A percentile compares a stretch with the other conserved stretches of the same genome.
Evolutionary conservation across 2,888 invertebrate species (phyloP).

Genomic region (Pegoplata infirma): DNA sequence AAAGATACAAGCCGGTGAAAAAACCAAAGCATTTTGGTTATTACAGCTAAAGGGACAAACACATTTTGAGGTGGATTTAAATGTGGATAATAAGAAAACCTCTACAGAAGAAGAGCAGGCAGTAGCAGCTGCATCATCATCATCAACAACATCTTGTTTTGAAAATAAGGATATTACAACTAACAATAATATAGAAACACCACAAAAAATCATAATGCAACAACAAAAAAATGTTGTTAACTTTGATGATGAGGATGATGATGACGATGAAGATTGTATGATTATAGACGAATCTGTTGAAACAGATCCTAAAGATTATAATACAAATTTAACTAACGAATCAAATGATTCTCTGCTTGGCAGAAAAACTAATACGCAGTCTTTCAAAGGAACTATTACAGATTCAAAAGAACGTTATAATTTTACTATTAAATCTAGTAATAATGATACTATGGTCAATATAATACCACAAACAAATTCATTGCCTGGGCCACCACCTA

Average conservation of each 20-base stretch:
- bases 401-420: not conserved
- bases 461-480: conserved; percentile 24
- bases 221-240: too few relatives aligned
- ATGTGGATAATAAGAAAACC: not conserved
- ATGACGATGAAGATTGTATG: conserved; percentile 72
- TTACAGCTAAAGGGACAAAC: conserved; percentile 70
- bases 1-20: conserved; percentile 51
- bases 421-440: conserved; percentile 3
- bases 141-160: not conserved
- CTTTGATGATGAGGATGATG: conserved; percentile 23
- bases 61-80: conserved; percentile 69
- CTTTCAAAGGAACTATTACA: too few relatives aligned
- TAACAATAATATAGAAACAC: not conserved
- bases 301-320: too few relatives aligned
- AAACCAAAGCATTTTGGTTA: conserved; percentile 75
- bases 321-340: too few relatives aligned
- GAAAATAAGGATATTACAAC: not conserved
- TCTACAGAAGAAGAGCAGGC: not conserved
- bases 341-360: too few relatives aligned
- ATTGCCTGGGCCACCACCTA: not conserved
- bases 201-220: conserved; percentile 1
- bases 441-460: conserved; percentile 6
- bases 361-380: too few relatives aligned
- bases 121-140: not conserved
- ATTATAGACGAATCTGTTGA: conserved; percentile 68